Evolutionary conservation across 2,113 vertebrate species (phyloP), one percentile per base, ranked within the genome.

Genomic region (Chaetodon auriga): DNA sequence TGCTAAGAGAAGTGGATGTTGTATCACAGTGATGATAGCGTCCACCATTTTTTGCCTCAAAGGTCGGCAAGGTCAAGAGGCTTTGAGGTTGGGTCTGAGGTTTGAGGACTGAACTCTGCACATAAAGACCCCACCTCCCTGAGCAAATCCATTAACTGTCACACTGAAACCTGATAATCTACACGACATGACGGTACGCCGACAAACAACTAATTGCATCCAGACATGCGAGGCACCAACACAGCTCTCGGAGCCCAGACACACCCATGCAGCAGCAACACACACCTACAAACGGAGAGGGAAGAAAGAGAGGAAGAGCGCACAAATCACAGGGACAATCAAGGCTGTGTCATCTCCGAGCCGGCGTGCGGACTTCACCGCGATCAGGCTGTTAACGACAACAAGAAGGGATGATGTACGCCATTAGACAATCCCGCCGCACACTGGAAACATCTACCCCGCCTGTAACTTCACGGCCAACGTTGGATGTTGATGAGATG

Each of bases 281-380:
- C 6, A 51, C 25, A 70, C 43, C 16, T 65, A 41, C 18, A 35
- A 35, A 58, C 12, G 6, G 30, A 45, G 62, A 19, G 36, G 30
- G 23, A 48, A 60, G 30, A n/a, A 48, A 45, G 62, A 46, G 55
- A 6, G 25, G 45, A 35, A 7, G 25, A 35, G 6, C 18, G 46
- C 45, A 86, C 75, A 78, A 84, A 82, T 90, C 80, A 79, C 78
- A 76, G 77, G 78, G 81, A 84, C 86, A 66, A 82, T 74, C 81
- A 70, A 46, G 83, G 54, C 65, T 6, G 75, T 65, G 75, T 83
- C 86, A 69, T 86, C 75, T 78, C 68, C 11, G 4, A 77, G 61
- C 12, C 43, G 9, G 36, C n/a, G n/a, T 4, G 45, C 15, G 63
- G 84, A 84, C 84, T 71, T 65, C 76, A 66, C 64, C 54, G 38